A percentile compares a stretch with the other conserved stretches of the same genome.
Conservation (phyloP, 2,113 vertebrate species). For the Chrysochloris asiatica region DNA sequence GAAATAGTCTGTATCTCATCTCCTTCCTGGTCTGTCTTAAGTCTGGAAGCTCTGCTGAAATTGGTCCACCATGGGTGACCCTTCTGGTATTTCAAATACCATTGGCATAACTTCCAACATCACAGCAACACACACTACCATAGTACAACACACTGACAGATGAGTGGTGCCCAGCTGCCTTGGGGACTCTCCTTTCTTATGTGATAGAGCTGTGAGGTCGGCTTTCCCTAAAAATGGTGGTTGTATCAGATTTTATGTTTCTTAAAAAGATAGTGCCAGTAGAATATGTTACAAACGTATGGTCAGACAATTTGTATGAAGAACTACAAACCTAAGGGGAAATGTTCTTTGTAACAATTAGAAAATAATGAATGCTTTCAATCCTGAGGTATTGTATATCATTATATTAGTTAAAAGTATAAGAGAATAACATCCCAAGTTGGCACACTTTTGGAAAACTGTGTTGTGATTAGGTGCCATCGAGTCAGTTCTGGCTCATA, state of each 20-base stretch:
- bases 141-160: too few species aligned
- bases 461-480: too few species aligned
- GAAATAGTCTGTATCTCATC: too few species aligned
- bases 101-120: too few species aligned
- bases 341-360: conserved; percentile 12
- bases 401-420: not conserved
- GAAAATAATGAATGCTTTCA: not conserved
- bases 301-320: not conserved
- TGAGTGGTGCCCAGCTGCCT: too few species aligned
- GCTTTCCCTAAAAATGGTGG: not conserved
- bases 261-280: not conserved
- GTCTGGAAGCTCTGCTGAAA: too few species aligned
- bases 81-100: too few species aligned
- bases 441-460: not conserved
- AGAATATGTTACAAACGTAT: not conserved
- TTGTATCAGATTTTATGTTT: not conserved
- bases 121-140: too few species aligned
- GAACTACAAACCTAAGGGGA: not conserved
- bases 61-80: too few species aligned
- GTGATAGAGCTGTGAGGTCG: not conserved
- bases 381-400: not conserved
- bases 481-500: too few species aligned
- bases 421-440: not conserved
- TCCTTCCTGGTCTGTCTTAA: too few species aligned
- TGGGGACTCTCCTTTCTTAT: not conserved